phyloP scores from a whole-genome alignment of 2,797 vertebrate genomes.

The Agapornis canus region DNA sequence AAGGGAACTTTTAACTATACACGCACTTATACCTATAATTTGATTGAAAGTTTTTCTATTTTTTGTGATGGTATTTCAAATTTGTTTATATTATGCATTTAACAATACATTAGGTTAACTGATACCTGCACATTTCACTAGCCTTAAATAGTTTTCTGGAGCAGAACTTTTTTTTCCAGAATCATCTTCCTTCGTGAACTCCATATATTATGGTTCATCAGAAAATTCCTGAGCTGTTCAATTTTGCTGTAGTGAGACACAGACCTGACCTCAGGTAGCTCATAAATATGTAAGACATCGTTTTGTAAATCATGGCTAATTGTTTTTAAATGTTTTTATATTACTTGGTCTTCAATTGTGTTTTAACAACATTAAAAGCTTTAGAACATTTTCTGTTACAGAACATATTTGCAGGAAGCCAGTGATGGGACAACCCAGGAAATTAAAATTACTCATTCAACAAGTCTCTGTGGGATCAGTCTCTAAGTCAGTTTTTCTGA shows the following conservation, averaged over 20 bases:
- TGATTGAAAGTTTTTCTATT: not conserved
- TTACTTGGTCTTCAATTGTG: not conserved
- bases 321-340: not conserved
- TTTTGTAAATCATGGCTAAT: not conserved
- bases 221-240: not conserved
- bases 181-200: not conserved
- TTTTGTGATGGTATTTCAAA: not conserved
- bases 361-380: not conserved
- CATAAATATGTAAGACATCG: not conserved
- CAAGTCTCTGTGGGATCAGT: not conserved
- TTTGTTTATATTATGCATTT: not conserved
- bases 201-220: not conserved
- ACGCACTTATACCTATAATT: not conserved
- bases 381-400: not conserved
- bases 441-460: not conserved
- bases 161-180: not conserved
- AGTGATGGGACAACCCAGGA: not conserved
- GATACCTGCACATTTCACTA: not conserved
- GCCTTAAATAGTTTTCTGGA: not conserved
- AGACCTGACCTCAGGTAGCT: not conserved
- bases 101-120: not conserved
- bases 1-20: not conserved
- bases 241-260: not conserved
- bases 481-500: not conserved
- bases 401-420: not conserved